Percentiles rank a stretch among this genome's conserved stretches.
Evolutionary conservation across 2,797 vertebrate genomes (phyloP).

Genomic region (Apogon hyalosoma): DNA sequence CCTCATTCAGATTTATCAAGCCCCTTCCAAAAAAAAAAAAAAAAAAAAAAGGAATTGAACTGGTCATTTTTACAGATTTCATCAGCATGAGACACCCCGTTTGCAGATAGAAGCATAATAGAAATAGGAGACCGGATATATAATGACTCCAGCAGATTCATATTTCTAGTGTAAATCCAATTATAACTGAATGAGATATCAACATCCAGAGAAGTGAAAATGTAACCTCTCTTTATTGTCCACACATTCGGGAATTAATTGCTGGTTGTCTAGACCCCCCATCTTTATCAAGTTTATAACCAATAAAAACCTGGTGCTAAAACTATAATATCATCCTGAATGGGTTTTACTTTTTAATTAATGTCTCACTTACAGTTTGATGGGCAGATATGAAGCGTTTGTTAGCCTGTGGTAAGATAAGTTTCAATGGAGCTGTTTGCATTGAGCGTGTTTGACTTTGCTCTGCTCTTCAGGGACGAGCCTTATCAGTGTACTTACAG

Average conservation of each 20-base stretch:
- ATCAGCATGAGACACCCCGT: too few species aligned
- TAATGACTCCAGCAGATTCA: background rate
- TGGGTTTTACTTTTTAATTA: constrained; percentile 23
- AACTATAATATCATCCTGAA: constrained; percentile 10
- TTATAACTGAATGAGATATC: constrained; percentile 12
- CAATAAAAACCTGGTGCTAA: constrained; percentile 23
- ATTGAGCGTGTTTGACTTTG: constrained; percentile 39
- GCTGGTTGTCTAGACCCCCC: constrained; percentile 4
- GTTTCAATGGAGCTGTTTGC: constrained; percentile 1
- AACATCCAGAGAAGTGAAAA: constrained; percentile 5
- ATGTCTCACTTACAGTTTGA: constrained; percentile 18
- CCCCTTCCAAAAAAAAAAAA: too few species aligned
- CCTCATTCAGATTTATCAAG: too few species aligned
- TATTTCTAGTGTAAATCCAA: background rate
- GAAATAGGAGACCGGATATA: background rate
- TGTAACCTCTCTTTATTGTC: constrained; percentile 3
- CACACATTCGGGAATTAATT: background rate
- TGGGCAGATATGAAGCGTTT: constrained; percentile 21
- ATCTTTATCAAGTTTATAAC: constrained; percentile 29
- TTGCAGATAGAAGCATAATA: too few species aligned
- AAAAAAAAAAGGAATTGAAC: too few species aligned
- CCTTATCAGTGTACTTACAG: constrained; percentile 58
- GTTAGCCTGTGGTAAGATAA: constrained; percentile 14
- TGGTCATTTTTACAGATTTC: too few species aligned
- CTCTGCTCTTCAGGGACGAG: constrained; percentile 57